These are phyloP conservation scores for Parus major DNA, from an alignment of 2,113 vertebrate genomes.

Conservation along the genomic window DNA sequence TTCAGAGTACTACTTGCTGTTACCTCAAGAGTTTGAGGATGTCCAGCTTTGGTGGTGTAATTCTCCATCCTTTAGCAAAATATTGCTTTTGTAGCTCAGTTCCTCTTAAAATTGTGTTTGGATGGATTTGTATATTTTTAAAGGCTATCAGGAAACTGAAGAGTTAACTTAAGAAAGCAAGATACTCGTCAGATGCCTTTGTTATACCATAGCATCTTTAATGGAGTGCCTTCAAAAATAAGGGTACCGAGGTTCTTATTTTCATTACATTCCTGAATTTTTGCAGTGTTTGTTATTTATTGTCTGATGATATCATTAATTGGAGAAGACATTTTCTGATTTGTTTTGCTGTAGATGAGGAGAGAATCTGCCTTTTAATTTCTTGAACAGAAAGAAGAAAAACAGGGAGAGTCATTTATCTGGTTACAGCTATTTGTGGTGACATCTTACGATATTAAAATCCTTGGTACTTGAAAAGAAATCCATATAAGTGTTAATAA, in stretches of 20 bases:
- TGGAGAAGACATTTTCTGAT: background rate
- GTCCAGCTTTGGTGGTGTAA: background rate
- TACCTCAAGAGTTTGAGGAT: background rate
- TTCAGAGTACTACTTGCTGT: background rate
- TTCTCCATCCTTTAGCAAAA: background rate
- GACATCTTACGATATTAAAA: background rate
- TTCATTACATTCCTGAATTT: background rate
- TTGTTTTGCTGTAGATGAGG: background rate
- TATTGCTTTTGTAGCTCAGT: background rate
- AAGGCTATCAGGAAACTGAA: background rate
- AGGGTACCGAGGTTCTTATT: background rate
- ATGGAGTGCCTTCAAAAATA: background rate
- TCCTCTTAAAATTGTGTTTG: background rate
- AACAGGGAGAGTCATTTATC: background rate
- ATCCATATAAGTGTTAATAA: background rate
- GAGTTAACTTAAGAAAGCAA: background rate
- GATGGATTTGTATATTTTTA: background rate
- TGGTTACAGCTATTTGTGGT: background rate
- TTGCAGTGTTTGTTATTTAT: background rate
- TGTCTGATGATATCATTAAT: background rate
- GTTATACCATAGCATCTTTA: background rate
- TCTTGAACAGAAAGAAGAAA: background rate
- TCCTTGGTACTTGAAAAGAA: background rate
- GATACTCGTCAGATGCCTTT: background rate
- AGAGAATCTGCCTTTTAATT: background rate